phyloP scores from a whole-genome alignment of 2,113 vertebrate genomes.

The Irena cyanogastra region DNA sequence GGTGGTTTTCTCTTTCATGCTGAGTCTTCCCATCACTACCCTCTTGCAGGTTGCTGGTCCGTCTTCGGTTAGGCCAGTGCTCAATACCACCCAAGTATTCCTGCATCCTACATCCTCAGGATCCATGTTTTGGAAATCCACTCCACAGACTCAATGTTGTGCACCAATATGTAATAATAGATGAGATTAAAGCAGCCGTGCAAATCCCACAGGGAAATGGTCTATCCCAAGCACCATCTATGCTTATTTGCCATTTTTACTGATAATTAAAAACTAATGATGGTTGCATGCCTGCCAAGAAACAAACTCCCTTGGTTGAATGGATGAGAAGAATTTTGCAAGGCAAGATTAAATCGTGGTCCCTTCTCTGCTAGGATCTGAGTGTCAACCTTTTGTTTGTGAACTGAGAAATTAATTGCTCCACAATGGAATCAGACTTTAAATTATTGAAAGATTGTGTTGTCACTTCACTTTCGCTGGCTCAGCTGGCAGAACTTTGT shows the following conservation, averaged over 20 bases:
- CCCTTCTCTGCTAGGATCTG: neutral
- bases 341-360: constrained; percentile 2
- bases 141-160: neutral
- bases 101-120: neutral
- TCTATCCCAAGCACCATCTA: neutral
- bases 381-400: neutral
- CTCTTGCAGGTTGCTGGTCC: neutral
- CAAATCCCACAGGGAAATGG: neutral
- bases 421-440: neutral
- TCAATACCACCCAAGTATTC: neutral
- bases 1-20: neutral
- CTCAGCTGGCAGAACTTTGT: neutral
- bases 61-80: neutral
- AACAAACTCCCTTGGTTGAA: neutral
- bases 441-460: neutral
- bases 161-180: neutral
- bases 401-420: constrained; percentile 38
- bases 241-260: neutral
- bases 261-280: constrained; percentile 30
- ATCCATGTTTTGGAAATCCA: neutral
- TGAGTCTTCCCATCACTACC: neutral
- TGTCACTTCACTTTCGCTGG: neutral
- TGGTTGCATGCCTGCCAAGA: neutral
- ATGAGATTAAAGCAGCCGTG: neutral
- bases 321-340: neutral